Percentiles rank a stretch among this genome's conserved stretches.
phyloP scores from a whole-genome alignment of 2,797 vertebrate genomes.

The Anas bahamensis region DNA sequence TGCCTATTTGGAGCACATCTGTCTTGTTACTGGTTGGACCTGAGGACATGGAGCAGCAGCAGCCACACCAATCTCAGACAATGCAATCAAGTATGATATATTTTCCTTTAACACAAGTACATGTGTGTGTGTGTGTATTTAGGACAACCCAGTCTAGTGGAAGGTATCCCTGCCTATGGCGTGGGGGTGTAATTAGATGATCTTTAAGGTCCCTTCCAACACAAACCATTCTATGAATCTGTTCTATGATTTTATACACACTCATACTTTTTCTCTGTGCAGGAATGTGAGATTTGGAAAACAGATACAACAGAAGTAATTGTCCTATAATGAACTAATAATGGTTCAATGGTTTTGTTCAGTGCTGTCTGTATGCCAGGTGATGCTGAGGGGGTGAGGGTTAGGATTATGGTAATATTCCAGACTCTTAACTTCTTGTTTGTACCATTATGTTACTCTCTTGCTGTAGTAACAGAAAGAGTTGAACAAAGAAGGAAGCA shows the following conservation, averaged over 20 bases:
- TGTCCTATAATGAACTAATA: neutral
- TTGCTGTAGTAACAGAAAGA: neutral
- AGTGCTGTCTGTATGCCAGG: neutral
- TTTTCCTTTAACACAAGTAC: neutral
- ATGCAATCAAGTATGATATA: neutral
- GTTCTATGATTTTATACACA: neutral
- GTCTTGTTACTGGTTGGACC: neutral
- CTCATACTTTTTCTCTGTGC: neutral
- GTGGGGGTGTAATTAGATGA: no score
- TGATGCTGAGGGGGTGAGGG: neutral
- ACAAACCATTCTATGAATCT: neutral
- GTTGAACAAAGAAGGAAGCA: neutral
- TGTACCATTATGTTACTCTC: neutral
- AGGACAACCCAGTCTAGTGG: neutral
- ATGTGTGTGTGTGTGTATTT: neutral
- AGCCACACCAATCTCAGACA: rapidly evolving
- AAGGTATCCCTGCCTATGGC: neutral
- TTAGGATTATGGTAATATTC: neutral
- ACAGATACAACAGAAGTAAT: neutral
- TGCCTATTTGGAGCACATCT: neutral
- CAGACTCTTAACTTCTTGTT: neutral
- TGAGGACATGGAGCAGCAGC: neutral
- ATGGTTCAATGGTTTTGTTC: neutral
- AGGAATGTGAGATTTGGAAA: neutral
- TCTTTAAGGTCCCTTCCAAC: no score